Evolutionary conservation across 2,888 invertebrate genomes (phyloP), one percentile per base, ranked within the genome.

Genomic region (Muscina levida): DNA sequence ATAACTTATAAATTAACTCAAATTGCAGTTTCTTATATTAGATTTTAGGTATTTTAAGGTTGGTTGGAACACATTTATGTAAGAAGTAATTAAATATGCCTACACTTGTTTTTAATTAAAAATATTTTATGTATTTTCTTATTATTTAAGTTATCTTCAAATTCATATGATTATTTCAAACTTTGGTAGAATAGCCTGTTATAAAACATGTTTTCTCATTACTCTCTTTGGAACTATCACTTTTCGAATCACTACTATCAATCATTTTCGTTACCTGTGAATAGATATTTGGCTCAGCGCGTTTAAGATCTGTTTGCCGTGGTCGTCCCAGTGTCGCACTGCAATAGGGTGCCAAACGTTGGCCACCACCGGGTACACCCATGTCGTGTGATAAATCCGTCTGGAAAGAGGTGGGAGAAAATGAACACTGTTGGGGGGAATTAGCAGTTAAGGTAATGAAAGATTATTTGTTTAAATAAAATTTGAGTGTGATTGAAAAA

Each of bases 251-350:
- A 65, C 87, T 87, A 84, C 86, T 86, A 83, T 90, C 87, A 85
- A 87, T 86, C 85, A 88, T 88, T 85, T 89, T 87, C 86, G 87
- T 90, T 91, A 91, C 91, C 90, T 91, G 91, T 81, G 91, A 90
- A 84, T 90, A 91, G 84, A 91, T 91, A 79, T 90, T 90, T 75
- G 91, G 90, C 83, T 91, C 91, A 74, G 88, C 87, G 24, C 90
- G 89, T 84, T 90, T 90, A 79, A 88, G 82, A 71, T 91, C 90
- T 82, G 88, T 81, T 85, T 89, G 90, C 83, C 91, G 85, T 48
- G 90, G 90, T 53, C 91, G 86, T 74, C 91, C 91, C 83, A 91
- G 82, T 57, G 91, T 91, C 83, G 91, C 90, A 84, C 90, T 91
- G 85, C 89, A 90, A 76, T 89, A 91, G 48, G 89, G 87, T 75